Conservation (phyloP, 30 jellyfish, hydroid and myxozoan genomes). For the Hydractinia symbiolongicarpus region DNA sequence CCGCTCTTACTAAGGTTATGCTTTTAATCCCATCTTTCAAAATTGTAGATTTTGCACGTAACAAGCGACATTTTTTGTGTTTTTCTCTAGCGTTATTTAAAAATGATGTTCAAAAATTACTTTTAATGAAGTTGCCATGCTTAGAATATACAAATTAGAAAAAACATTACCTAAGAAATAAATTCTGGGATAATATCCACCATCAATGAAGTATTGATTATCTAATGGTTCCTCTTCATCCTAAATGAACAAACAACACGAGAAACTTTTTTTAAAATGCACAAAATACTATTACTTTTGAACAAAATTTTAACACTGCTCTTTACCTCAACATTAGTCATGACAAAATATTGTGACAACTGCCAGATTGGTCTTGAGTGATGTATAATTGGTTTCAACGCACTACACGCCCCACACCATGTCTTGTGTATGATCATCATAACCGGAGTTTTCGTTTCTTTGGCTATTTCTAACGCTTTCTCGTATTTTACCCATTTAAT, state of each 20-base stretch:
- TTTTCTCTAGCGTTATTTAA: too few species aligned
- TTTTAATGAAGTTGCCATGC: too few species aligned
- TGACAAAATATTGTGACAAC: slow-evolving; percentile 61
- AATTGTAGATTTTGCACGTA: too few species aligned
- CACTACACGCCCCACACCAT: slow-evolving; percentile 98
- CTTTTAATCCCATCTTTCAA: too few species aligned
- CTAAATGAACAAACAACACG: slow-evolving; percentile 27
- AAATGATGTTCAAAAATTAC: too few species aligned
- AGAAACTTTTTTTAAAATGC: not conserved
- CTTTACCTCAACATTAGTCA: slow-evolving; percentile 87
- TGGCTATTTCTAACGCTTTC: slow-evolving; percentile 78
- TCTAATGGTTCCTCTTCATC: slow-evolving; percentile 97
- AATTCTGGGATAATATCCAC: slow-evolving; percentile 92
- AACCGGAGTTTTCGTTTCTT: slow-evolving; percentile 74
- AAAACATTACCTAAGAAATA: slow-evolving; percentile 54
- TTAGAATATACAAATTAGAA: too few species aligned
- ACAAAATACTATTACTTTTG: not conserved
- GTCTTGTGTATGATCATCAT: slow-evolving; percentile 81
- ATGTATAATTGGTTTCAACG: slow-evolving; percentile 75
- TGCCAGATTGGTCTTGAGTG: slow-evolving; percentile 60
- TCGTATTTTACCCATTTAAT: slow-evolving; percentile 77
- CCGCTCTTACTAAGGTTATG: too few species aligned
- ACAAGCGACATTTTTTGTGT: too few species aligned
- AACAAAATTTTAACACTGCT: not conserved
- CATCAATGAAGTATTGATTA: slow-evolving; percentile 68